phyloP scores from a whole-genome alignment of 2,888 invertebrate genomes.

The Parnassius apollo region DNA sequence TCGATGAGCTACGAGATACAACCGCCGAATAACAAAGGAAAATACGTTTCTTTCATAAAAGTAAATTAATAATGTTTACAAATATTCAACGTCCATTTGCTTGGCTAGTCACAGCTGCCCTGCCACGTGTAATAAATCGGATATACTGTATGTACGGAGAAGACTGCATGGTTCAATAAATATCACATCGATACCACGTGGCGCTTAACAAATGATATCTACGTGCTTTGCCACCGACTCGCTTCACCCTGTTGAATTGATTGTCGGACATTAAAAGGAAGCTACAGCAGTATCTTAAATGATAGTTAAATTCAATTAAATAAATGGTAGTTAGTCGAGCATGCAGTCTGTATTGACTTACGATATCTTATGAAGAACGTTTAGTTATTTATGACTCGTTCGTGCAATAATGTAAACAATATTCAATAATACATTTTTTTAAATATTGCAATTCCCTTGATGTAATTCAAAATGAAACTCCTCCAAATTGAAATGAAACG shows the following conservation, averaged over 20 bases:
- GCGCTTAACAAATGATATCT: constrained; percentile 66
- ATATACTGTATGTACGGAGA: constrained; percentile 3
- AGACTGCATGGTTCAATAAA: constrained; percentile 46
- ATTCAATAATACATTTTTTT: too few species aligned
- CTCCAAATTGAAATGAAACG: too few species aligned
- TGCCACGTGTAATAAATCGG: constrained; percentile 21
- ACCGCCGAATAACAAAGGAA: too few species aligned
- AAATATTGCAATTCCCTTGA: too few species aligned
- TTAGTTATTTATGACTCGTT: too few species aligned
- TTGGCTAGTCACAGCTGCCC: background rate
- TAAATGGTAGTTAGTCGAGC: constrained; percentile 6
- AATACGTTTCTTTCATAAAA: too few species aligned
- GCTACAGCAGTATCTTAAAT: constrained; percentile 22
- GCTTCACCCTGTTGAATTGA: constrained; percentile 19
- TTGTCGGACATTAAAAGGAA: constrained; percentile 26
- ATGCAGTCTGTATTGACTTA: background rate
- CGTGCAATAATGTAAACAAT: too few species aligned
- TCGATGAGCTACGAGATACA: too few species aligned
- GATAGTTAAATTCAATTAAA: constrained; percentile 24
- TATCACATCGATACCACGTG: constrained; percentile 65
- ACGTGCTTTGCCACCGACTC: constrained; percentile 65
- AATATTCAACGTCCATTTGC: too few species aligned
- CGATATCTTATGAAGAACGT: too few species aligned
- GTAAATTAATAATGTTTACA: too few species aligned
- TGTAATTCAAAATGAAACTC: too few species aligned